These are phyloP conservation scores for Sinonovacula constricta DNA, from an alignment of 1,140 invertebrate species.

Conservation along the genomic window DNA sequence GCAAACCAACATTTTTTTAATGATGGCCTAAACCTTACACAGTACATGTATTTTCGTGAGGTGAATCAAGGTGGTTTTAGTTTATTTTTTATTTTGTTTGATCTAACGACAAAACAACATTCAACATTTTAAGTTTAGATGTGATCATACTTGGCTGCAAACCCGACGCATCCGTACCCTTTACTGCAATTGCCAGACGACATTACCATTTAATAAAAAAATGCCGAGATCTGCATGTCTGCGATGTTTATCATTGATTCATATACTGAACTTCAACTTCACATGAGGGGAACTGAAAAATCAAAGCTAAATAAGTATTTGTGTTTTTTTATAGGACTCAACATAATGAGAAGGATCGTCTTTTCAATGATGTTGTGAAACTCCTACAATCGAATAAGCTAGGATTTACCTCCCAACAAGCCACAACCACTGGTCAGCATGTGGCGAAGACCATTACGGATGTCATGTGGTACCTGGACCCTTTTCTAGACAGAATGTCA, in stretches of 20 bases:
- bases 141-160: too few species aligned
- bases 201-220: neutral
- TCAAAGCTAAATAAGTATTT: neutral
- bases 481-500: neutral
- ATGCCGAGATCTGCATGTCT: neutral
- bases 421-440: too few species aligned
- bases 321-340: neutral
- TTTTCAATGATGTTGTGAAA: neutral
- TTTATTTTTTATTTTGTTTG: too few species aligned
- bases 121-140: too few species aligned
- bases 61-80: too few species aligned
- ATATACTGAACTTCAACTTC: neutral
- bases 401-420: too few species aligned
- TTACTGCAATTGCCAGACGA: neutral
- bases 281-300: neutral
- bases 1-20: slow-evolving; percentile 1
- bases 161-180: neutral
- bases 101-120: too few species aligned
- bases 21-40: slow-evolving; percentile 13
- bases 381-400: too few species aligned
- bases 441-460: neutral
- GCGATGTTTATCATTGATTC: neutral
- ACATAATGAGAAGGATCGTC: neutral
- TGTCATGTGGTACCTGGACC: neutral
- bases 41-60: too few species aligned